Evolutionary conservation across 2,113 vertebrate genomes (phyloP).

Genomic region (Protomyctophum bolini): DNA sequence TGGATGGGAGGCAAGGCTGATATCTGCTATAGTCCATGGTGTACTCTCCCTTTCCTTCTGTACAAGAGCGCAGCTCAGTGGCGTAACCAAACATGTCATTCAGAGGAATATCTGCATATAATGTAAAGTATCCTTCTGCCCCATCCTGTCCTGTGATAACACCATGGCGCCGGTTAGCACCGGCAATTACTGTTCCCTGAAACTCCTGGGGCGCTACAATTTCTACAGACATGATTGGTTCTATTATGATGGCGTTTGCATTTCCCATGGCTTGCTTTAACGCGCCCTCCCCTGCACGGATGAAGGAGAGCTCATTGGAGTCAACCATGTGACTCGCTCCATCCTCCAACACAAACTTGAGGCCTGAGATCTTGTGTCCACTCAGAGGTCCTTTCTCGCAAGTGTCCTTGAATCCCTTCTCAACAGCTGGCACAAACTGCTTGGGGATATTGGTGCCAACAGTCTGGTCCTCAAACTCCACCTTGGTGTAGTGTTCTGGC

Average conservation of each 20-base stretch:
- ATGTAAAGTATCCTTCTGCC: constrained; percentile 79
- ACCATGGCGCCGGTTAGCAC: constrained; percentile 83
- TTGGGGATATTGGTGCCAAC: constrained; percentile 93
- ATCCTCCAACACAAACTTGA: constrained; percentile 89
- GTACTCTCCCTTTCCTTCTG: constrained; percentile 90
- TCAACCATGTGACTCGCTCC: constrained; percentile 95
- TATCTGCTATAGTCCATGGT: constrained; percentile 89
- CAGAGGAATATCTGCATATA: constrained; percentile 86
- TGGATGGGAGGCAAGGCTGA: constrained; percentile 70
- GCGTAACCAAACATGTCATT: constrained; percentile 91
- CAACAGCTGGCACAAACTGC: constrained; percentile 90
- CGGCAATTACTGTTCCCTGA: constrained; percentile 82
- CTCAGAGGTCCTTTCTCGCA: constrained; percentile 89
- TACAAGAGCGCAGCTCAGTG: constrained; percentile 85
- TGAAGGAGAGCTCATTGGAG: constrained; percentile 88
- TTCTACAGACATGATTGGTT: constrained; percentile 89
- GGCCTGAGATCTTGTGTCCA: constrained; percentile 90
- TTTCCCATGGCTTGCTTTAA: constrained; percentile 84
- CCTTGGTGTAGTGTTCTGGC: constrained; percentile 82
- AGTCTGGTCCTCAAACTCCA: constrained; percentile 92
- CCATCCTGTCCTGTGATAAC: constrained; percentile 86
- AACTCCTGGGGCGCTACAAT: constrained; percentile 84
- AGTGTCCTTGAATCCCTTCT: constrained; percentile 90
- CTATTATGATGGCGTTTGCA: constrained; percentile 71
- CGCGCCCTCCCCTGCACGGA: constrained; percentile 87